Evolutionary conservation across 2,888 invertebrate species (phyloP).

Genomic region (Caenorhabditis doughertyi): DNA sequence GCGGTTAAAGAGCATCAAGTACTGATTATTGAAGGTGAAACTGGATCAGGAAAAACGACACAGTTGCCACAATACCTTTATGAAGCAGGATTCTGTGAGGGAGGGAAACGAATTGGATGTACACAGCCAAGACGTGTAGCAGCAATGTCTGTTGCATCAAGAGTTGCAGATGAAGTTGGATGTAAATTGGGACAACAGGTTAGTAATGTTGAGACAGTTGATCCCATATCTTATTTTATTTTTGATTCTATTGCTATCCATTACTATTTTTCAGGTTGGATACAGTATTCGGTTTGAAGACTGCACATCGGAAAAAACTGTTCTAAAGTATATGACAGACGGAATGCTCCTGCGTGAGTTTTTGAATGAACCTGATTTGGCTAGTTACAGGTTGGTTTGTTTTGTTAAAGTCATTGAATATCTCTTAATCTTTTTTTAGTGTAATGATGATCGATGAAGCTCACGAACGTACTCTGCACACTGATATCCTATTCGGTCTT

Average conservation of each 20-base stretch:
- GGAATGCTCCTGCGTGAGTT: conserved; percentile 98
- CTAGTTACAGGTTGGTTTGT: conserved; percentile 88
- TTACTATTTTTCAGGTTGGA: conserved; percentile 85
- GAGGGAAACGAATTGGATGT: conserved; percentile 94
- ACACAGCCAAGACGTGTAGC: conserved; percentile 99
- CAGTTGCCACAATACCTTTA: conserved; percentile 86
- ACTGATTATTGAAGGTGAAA: conserved; percentile 87
- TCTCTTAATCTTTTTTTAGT: too few relatives aligned
- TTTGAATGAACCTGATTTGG: conserved; percentile 95
- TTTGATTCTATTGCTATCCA: neutral
- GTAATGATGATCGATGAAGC: conserved; percentile 99
- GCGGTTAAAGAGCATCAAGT: conserved; percentile 89
- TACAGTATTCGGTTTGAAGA: conserved; percentile 97
- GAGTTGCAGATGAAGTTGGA: conserved; percentile 98
- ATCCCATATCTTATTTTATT: too few relatives aligned
- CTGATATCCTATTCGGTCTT: conserved; percentile 97
- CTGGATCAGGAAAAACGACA: conserved; percentile 86
- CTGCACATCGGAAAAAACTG: conserved; percentile 96
- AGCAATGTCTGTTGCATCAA: conserved; percentile 99
- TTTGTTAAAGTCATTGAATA: conserved; percentile 1
- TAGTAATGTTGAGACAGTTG: too few relatives aligned
- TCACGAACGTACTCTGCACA: conserved; percentile 97
- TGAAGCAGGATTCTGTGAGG: conserved; percentile 85
- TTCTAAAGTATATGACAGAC: conserved; percentile 99
- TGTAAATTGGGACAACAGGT: conserved; percentile 90